Evolutionary conservation across 2,797 vertebrate genomes (phyloP), one percentile per base, ranked within the genome.

Genomic region (Gymnoscopelus microlampas): DNA sequence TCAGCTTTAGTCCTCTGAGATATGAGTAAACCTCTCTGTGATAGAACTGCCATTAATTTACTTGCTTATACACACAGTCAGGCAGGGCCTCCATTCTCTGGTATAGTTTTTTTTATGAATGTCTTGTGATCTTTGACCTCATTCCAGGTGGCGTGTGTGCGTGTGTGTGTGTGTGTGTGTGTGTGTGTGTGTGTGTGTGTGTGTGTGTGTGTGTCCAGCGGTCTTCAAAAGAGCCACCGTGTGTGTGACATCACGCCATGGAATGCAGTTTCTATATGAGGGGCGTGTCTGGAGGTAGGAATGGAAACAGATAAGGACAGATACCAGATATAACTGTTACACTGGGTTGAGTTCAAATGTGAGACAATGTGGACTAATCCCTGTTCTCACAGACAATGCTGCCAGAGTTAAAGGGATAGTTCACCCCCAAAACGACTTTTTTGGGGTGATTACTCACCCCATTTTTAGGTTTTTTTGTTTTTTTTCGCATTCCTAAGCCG

Each of bases 241-340:
- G 39, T 39, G 61, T 39, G 61, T 73, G 78, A 84, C 39, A 44
- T 44, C 39, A 44, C 9, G 62, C 80, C 62, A 66, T 24, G 57
- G 84, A 77, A 74, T 80, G 80, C 49, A 80, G 84, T 89, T 87
- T 87, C 88, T 82, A 77, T 81, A 76, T 68, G 71, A 83, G 60
- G 84, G 85, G 85, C 67, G 87, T 85, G 91, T 77, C 84, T 15
- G 51, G 47, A 49, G 51, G 64, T 24, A n/a, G 51, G 60, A 82
- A 71, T 49, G 44, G 50, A 55, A 44, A 32, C 75, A 69, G 87
- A 91, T 87, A 89, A 88, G 80, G 48, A 78, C 70, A 78, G 85
- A 89, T 79, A 88, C 63, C 47, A 54, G 44, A 19, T 15, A 35
- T 66, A 59, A 61, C 51, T 19, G 19, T 29, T 26, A 48, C 54